phyloP scores from a whole-genome alignment of 2,888 invertebrate genomes.

The Gari tellinella region DNA sequence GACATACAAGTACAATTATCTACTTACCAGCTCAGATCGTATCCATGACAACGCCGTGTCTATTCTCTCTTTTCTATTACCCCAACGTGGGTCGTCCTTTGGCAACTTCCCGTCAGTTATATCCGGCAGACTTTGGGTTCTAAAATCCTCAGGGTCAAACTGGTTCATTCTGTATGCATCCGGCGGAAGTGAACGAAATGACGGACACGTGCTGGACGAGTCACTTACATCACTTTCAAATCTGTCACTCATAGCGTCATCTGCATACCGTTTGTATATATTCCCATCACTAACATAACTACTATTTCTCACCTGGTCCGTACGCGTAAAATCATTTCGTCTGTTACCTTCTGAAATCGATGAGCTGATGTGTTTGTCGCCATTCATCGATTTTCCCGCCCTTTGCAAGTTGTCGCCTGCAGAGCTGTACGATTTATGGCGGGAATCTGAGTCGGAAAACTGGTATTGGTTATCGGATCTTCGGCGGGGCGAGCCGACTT shows the following conservation, averaged over 20 bases:
- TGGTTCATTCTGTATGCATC: constrained; percentile 8
- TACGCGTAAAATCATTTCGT: constrained; percentile 12
- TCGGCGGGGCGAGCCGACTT: constrained; percentile 5
- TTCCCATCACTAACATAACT: neutral
- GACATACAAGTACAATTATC: neutral
- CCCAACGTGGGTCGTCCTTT: constrained; percentile 33
- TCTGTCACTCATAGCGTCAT: constrained; percentile 7
- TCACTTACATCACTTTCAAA: constrained; percentile 39
- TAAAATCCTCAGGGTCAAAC: constrained; percentile 15
- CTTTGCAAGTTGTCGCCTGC: constrained; percentile 47
- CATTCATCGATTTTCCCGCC: constrained; percentile 53
- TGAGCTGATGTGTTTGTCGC: constrained; percentile 26
- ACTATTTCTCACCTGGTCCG: neutral
- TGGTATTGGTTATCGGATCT: constrained; percentile 5
- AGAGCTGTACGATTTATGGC: constrained; percentile 11
- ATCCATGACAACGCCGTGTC: constrained; percentile 66
- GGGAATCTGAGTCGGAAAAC: constrained; percentile 3
- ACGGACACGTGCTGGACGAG: constrained; percentile 23
- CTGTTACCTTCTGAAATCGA: constrained; percentile 35
- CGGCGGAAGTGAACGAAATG: constrained; percentile 35
- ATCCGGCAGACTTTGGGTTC: constrained; percentile 36
- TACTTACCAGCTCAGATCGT: constrained; percentile 58
- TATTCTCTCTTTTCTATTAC: constrained; percentile 59
- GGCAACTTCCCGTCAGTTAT: constrained; percentile 19
- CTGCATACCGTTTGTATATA: neutral